A percentile compares a stretch with the other conserved stretches of the same genome.
phyloP scores from a whole-genome alignment of 2,888 invertebrate genomes.

The Phengaris arion region DNA sequence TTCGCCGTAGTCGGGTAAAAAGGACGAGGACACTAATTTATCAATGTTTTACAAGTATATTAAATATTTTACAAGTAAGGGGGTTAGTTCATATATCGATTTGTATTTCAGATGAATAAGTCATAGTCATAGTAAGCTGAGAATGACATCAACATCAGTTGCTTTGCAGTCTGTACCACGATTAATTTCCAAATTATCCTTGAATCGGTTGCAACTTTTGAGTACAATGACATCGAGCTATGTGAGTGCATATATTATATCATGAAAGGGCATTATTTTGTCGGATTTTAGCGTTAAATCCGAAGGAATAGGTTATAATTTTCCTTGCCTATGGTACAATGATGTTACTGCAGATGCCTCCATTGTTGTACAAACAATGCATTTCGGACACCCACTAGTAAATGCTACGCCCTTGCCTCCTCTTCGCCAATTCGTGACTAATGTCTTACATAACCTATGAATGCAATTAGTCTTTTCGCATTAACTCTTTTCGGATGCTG shows the following conservation, averaged over 20 bases:
- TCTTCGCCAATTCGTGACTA: constrained; percentile 42
- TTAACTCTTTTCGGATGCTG: too few relatives aligned
- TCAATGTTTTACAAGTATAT: too few relatives aligned
- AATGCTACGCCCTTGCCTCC: constrained; percentile 53
- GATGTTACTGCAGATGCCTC: constrained; percentile 59
- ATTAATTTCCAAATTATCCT: neutral
- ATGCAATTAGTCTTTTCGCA: neutral
- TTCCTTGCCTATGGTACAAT: constrained; percentile 7
- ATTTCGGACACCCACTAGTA: constrained; percentile 60
- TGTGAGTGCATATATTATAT: neutral
- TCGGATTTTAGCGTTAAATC: neutral
- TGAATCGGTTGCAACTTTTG: neutral
- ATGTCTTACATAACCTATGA: constrained; percentile 31
- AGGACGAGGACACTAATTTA: too few relatives aligned
- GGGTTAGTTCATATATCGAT: too few relatives aligned
- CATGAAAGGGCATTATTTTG: neutral
- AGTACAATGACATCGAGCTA: constrained; percentile 6
- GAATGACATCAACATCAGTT: neutral
- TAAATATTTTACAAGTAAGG: too few relatives aligned
- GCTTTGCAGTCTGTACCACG: constrained; percentile 5
- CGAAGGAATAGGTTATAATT: neutral
- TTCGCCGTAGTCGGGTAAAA: too few relatives aligned
- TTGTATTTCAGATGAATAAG: too few relatives aligned
- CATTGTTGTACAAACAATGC: constrained; percentile 71
- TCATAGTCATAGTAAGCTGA: neutral